A percentile compares a stretch with the other conserved stretches of the same genome.
Evolutionary conservation across 2,113 vertebrate species (phyloP).

Genomic region (Platysternon megacephalum): DNA sequence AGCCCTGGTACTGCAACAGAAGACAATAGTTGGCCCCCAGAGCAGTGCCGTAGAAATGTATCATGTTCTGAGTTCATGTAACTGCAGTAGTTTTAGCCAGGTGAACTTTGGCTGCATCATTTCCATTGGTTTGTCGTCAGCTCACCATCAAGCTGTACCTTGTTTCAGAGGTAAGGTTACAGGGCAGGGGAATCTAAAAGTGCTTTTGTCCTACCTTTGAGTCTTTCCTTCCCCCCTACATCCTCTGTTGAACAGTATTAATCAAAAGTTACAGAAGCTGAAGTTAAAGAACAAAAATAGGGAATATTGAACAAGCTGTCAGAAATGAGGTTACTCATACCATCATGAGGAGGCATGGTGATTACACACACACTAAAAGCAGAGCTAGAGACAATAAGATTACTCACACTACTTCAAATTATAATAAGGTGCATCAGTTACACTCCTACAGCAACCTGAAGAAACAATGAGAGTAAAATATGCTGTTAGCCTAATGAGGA

Average conservation of each 20-base stretch:
- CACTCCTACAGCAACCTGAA: conserved; percentile 64
- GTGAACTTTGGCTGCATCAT: neutral
- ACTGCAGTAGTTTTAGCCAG: neutral
- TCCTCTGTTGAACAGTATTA: conserved; percentile 28
- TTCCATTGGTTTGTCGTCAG: neutral
- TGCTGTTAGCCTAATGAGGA: conserved; percentile 46
- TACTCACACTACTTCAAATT: conserved; percentile 66
- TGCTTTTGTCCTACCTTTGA: neutral
- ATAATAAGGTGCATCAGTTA: conserved; percentile 66
- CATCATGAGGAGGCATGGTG: conserved; percentile 58
- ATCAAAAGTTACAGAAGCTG: conserved; percentile 15
- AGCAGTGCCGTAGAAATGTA: neutral
- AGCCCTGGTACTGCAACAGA: neutral
- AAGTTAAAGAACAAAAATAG: conserved; percentile 20
- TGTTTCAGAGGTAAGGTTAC: neutral
- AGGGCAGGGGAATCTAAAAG: neutral
- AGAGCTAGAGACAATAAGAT: conserved; percentile 63
- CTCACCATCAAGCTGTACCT: neutral
- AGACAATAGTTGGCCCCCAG: neutral
- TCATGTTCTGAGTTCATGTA: neutral
- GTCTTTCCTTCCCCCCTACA: conserved; percentile 2
- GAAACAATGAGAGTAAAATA: conserved; percentile 38
- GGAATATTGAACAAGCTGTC: conserved; percentile 55
- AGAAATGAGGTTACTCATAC: conserved; percentile 64
- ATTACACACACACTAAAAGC: conserved; percentile 48